Evolutionary conservation across 2,113 vertebrate genomes (phyloP).

Genomic region (Chamaetylas fuelleborni): DNA sequence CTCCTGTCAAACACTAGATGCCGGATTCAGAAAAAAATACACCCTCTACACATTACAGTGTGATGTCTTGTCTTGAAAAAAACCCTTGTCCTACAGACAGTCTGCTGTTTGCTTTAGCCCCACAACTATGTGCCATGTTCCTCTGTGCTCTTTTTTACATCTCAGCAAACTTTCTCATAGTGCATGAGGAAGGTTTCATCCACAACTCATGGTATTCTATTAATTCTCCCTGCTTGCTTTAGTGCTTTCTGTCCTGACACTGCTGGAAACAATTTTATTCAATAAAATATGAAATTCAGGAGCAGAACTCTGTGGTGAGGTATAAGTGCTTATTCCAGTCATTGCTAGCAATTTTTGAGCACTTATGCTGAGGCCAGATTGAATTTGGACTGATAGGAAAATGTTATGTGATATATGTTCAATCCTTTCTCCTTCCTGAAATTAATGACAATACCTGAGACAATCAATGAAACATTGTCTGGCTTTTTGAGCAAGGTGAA

Average conservation of each 20-base stretch:
- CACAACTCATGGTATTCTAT: not conserved
- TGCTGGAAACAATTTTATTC: not conserved
- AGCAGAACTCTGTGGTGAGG: not conserved
- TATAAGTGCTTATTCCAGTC: not conserved
- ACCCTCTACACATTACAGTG: accelerated
- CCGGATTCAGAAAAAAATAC: not conserved
- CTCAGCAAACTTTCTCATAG: not conserved
- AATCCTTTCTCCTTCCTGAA: not conserved
- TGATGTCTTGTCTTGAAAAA: not conserved
- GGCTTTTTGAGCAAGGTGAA: not conserved
- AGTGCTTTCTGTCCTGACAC: not conserved
- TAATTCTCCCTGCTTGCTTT: not conserved
- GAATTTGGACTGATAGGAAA: not conserved
- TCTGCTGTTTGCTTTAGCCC: not conserved
- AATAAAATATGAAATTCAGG: not conserved
- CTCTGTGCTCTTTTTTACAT: not conserved
- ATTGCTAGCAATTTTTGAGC: not conserved
- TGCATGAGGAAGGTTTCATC: not conserved
- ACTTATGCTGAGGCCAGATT: not conserved
- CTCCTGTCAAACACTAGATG: not conserved
- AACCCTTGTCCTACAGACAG: not conserved
- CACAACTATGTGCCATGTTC: not conserved
- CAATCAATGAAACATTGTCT: not conserved
- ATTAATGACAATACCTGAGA: not conserved
- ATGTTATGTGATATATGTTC: not conserved